Percentiles rank a stretch among this genome's conserved stretches.
Evolutionary conservation across 2,888 invertebrate species (phyloP).

Genomic region (Sarcophaga subvicina): DNA sequence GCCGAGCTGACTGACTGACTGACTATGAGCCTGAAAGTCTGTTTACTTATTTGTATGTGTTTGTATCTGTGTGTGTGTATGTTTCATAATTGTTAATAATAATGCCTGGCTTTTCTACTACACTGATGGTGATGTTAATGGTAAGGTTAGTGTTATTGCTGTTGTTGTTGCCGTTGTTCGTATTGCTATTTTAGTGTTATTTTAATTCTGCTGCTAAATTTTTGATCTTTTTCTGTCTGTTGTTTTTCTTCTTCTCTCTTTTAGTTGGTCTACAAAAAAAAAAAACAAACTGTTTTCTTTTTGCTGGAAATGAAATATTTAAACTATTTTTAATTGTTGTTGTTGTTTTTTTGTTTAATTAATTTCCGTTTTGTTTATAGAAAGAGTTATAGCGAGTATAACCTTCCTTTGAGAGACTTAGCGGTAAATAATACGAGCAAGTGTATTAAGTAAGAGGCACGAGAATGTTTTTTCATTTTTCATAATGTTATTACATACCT

Average conservation of each 20-base stretch:
- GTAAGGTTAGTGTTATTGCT: not conserved
- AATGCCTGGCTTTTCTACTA: not conserved
- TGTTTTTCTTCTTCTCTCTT: constrained; percentile 26
- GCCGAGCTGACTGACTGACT: not conserved
- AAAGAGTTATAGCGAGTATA: not conserved
- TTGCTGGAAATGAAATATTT: constrained; percentile 24
- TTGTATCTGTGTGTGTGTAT: not conserved
- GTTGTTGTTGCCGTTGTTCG: constrained; percentile 11
- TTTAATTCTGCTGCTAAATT: not conserved
- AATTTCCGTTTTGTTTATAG: constrained; percentile 50
- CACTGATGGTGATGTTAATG: constrained; percentile 32
- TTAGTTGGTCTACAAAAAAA: constrained; percentile 14
- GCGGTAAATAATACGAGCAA: no score
- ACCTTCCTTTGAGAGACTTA: no score
- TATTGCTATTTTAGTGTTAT: constrained; percentile 36
- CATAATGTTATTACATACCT: constrained; percentile 6
- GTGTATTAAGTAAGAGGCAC: not conserved
- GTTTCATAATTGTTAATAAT: not conserved
- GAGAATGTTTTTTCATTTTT: not conserved
- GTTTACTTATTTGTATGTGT: no score
- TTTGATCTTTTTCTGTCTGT: not conserved
- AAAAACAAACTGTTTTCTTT: constrained; percentile 6
- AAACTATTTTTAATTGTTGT: constrained; percentile 48
- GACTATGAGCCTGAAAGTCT: no score
- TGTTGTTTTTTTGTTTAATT: constrained; percentile 15